Evolutionary conservation across 2,797 vertebrate species (phyloP).

Genomic region (Vireo griseus): DNA sequence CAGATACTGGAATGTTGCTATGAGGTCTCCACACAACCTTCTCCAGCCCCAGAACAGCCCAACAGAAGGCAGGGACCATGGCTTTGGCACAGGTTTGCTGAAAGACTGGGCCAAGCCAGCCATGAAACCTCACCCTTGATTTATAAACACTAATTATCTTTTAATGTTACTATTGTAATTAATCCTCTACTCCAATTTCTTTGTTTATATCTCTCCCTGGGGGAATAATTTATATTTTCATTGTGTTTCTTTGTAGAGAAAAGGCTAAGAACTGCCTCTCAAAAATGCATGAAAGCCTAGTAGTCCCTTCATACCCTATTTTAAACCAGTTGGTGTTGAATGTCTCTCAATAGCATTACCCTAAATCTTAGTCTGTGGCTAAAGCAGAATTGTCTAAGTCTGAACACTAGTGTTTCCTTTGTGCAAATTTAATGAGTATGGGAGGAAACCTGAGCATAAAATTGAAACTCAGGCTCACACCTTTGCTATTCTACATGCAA

Average conservation of each 20-base stretch:
- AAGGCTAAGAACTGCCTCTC: not conserved
- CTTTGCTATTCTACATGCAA: not conserved
- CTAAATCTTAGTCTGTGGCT: not conserved
- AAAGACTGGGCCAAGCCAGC: not conserved
- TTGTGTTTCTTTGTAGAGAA: slow-evolving; percentile 4
- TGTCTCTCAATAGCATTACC: not conserved
- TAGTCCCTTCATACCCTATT: not conserved
- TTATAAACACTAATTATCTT: slow-evolving; percentile 17
- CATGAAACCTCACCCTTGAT: not conserved
- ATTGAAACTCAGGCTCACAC: not conserved
- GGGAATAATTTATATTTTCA: slow-evolving; percentile 15
- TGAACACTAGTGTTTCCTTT: not conserved
- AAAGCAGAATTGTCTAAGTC: not conserved
- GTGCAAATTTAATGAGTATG: not conserved
- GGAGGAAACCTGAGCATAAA: not conserved
- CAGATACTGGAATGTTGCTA: not conserved
- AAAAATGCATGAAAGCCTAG: not conserved
- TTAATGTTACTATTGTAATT: not conserved
- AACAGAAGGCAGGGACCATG: not conserved
- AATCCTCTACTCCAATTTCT: not conserved
- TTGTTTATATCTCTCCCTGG: not conserved
- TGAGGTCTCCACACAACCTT: not conserved
- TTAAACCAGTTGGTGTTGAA: not conserved
- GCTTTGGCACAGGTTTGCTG: not conserved
- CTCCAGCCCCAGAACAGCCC: not conserved